Evolutionary conservation across 2,888 invertebrate species (phyloP).

Genomic region (Ernsta delagoae): DNA sequence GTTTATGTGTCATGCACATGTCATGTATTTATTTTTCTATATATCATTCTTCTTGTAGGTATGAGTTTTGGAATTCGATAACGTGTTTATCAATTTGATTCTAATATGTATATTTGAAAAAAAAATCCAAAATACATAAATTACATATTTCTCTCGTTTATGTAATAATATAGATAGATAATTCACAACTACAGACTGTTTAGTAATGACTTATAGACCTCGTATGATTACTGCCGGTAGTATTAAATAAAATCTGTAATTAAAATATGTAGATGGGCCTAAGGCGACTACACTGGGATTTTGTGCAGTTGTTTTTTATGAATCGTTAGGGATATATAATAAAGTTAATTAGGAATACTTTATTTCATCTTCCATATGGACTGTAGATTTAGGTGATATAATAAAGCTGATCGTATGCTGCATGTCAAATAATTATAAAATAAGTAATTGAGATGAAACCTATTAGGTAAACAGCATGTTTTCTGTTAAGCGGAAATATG

Average conservation of each 20-base stretch:
- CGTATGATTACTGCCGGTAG: slow-evolving; percentile 33
- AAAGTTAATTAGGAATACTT: background rate
- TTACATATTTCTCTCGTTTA: background rate
- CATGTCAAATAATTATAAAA: no score
- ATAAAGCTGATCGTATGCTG: background rate
- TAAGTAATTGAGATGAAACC: no score
- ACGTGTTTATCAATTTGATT: background rate
- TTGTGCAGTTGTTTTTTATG: slow-evolving; percentile 17
- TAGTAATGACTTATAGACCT: slow-evolving; percentile 30
- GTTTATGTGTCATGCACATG: background rate
- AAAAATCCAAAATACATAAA: background rate
- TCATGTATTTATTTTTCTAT: background rate
- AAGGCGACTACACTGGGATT: slow-evolving; percentile 20
- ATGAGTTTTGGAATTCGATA: background rate
- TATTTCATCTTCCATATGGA: background rate
- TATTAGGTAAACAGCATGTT: background rate
- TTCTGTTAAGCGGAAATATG: background rate
- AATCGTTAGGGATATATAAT: background rate
- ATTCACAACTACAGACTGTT: slow-evolving; percentile 31
- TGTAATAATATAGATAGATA: slow-evolving; percentile 6
- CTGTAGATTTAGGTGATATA: slow-evolving; percentile 2
- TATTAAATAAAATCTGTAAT: slow-evolving; percentile 13
- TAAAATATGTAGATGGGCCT: slow-evolving; percentile 31
- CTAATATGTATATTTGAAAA: background rate
- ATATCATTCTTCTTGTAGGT: background rate